phyloP scores from a whole-genome alignment of 2,113 vertebrate genomes.

The Periophthalmus modestus region DNA sequence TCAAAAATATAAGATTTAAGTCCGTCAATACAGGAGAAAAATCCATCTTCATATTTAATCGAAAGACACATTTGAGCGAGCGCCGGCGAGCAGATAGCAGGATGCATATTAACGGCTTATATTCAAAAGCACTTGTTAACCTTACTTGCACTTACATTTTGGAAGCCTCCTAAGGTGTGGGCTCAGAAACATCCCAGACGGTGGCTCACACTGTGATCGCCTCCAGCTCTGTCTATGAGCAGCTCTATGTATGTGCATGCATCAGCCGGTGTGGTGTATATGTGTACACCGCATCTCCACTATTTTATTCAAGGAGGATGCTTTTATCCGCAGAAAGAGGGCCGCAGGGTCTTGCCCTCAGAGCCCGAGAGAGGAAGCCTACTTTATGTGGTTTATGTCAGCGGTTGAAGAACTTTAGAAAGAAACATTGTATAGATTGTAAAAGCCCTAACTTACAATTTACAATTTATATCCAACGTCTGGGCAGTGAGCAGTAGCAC shows the following conservation, averaged over 20 bases:
- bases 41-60: background rate
- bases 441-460: too few relatives aligned
- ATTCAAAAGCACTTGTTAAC: constrained; percentile 28
- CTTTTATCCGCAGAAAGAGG: constrained; percentile 80
- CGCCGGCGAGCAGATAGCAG: background rate
- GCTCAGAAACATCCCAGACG: constrained; percentile 72
- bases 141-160: constrained; percentile 63
- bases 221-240: constrained; percentile 84
- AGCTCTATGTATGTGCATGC: constrained; percentile 41
- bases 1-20: background rate
- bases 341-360: constrained; percentile 69
- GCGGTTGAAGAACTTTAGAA: constrained; percentile 59
- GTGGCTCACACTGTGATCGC: constrained; percentile 82
- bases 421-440: constrained; percentile 17
- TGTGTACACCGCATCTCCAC: constrained; percentile 84
- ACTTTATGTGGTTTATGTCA: constrained; percentile 72
- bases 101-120: constrained; percentile 14
- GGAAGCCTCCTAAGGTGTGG: constrained; percentile 69
- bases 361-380: constrained; percentile 68
- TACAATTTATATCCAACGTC: too few relatives aligned
- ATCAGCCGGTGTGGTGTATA: constrained; percentile 63
- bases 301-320: constrained; percentile 80
- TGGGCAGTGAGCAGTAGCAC: too few relatives aligned
- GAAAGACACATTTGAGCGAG: background rate
- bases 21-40: background rate